Conservation (phyloP, 2,797 vertebrate species). For the Adelosebastes latens region DNA sequence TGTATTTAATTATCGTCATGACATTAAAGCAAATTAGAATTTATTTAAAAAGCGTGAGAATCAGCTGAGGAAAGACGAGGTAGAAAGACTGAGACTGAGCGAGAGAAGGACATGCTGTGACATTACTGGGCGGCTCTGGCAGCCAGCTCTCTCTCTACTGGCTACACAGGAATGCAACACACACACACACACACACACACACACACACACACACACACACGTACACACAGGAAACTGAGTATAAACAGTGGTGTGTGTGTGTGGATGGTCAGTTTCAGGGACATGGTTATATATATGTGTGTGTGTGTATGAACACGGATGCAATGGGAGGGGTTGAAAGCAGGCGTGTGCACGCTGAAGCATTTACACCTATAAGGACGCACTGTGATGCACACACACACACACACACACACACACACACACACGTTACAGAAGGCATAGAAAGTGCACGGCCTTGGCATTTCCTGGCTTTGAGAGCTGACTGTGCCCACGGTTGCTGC, state of each 20-base stretch:
- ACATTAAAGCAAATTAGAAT: not conserved
- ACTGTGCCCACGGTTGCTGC: slow-evolving; percentile 27
- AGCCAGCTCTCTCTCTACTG: slow-evolving; percentile 59
- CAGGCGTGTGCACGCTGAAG: not conserved
- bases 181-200: too few relatives aligned
- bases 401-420: slow-evolving; percentile 11
- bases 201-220: not conserved
- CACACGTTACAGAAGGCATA: slow-evolving; percentile 31
- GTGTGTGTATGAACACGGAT: slow-evolving; percentile 15
- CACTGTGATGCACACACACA: slow-evolving; percentile 7
- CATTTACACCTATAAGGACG: slow-evolving; percentile 16
- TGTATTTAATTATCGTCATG: accelerated
- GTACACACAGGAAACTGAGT: slow-evolving; percentile 65
- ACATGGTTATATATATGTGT: slow-evolving; percentile 9
- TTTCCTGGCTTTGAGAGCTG: slow-evolving; percentile 65
- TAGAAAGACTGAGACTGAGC: not conserved
- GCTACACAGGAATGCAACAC: slow-evolving; percentile 72
- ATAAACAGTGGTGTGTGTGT: slow-evolving; percentile 53
- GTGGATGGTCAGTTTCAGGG: slow-evolving; percentile 23
- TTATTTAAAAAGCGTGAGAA: not conserved
- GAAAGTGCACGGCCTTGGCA: slow-evolving; percentile 59
- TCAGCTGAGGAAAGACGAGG: not conserved
- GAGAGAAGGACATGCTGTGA: slow-evolving; percentile 60
- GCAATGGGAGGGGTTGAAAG: not conserved
- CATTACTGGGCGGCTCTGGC: slow-evolving; percentile 63